These are phyloP conservation scores for Rhyzopertha dominica DNA, from an alignment of 1,140 invertebrate species.

Conservation along the genomic window DNA sequence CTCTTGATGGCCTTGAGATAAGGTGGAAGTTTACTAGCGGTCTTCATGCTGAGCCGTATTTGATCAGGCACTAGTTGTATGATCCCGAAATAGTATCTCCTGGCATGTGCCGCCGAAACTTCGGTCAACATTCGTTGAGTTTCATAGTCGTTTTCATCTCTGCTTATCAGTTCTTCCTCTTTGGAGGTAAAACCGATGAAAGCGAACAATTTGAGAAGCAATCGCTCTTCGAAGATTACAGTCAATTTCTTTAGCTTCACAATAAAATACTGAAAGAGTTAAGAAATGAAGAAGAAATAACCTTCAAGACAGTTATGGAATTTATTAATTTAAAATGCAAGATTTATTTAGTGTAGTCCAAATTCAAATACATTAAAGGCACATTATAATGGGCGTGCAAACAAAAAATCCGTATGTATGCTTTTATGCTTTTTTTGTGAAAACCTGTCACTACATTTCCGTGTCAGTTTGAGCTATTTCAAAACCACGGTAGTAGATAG, in stretches of 20 bases:
- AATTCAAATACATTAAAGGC: too few species aligned
- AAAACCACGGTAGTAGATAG: too few species aligned
- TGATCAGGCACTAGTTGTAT: conserved; percentile 72
- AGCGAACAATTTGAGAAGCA: conserved; percentile 75
- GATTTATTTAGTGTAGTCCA: too few species aligned
- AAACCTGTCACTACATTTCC: too few species aligned
- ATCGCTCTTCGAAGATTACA: conserved; percentile 78
- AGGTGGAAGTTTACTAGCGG: conserved; percentile 70
- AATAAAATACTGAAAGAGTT: conserved; percentile 65
- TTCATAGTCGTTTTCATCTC: conserved; percentile 72
- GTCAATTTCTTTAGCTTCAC: conserved; percentile 78
- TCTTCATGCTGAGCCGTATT: conserved; percentile 81
- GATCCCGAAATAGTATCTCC: conserved; percentile 85
- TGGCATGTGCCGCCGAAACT: conserved; percentile 72
- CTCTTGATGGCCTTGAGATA: conserved; percentile 78
- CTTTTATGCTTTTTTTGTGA: too few species aligned
- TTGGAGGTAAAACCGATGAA: conserved; percentile 63
- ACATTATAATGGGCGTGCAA: too few species aligned
- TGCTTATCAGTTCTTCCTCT: conserved; percentile 46
- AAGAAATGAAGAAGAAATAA: too few species aligned
- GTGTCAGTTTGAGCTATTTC: too few species aligned
- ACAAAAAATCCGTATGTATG: too few species aligned
- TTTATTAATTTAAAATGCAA: too few species aligned
- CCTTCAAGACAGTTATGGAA: too few species aligned
- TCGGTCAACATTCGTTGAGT: conserved; percentile 71